Evolutionary conservation across 2,797 vertebrate genomes (phyloP), one percentile per base, ranked within the genome.

Genomic region (Coccyzus lansbergi): DNA sequence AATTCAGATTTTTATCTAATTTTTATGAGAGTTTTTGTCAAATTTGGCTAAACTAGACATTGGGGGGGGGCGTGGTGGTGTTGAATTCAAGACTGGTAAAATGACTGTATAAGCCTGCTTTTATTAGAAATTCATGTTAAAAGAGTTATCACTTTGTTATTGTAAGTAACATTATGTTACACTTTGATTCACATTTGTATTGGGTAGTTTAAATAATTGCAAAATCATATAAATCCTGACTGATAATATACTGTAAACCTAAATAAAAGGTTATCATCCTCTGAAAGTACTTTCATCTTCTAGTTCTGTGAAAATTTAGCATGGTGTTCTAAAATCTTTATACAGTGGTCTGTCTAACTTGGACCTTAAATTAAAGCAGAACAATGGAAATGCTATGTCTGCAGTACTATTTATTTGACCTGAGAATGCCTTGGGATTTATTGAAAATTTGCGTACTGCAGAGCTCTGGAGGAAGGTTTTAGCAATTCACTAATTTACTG

Each of bases 401-500:
- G 68, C 46, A 79, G 24, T 55, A 85, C 82, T 90, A 82, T 74
- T 90, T 94, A 53, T 86, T 91, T 92, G 64, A 64, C 64, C 60
- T 77, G 64, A 80, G 53, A 68, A 80, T 70, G 58, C 46, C 33
- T 87, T 74, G 51, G 29, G 56, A 48, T 77, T 83, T 87, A 62
- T 48, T 48, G 34, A 51, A 74, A 86, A 62, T 86, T 67, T 93
- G 64, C 25, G 85, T 22, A 18, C 40, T 82, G 42, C 51, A 77
- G n/a, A 80, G 33, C 29, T 82, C 71, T 53, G 28, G 46, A 86
- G 85, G 36, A 67, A 90, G 56, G 60, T 86, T 94, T 92, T 82
- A 92, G 31, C 42, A 92, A 68, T 90, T 87, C 53, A 49, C 36
- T 88, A 70, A 90, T 94, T 92, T 90, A 77, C 42, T 69, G 59